A percentile compares a stretch with the other conserved stretches of the same genome.
phyloP scores from a whole-genome alignment of 1,140 invertebrate species.

The Fopius arisanus region DNA sequence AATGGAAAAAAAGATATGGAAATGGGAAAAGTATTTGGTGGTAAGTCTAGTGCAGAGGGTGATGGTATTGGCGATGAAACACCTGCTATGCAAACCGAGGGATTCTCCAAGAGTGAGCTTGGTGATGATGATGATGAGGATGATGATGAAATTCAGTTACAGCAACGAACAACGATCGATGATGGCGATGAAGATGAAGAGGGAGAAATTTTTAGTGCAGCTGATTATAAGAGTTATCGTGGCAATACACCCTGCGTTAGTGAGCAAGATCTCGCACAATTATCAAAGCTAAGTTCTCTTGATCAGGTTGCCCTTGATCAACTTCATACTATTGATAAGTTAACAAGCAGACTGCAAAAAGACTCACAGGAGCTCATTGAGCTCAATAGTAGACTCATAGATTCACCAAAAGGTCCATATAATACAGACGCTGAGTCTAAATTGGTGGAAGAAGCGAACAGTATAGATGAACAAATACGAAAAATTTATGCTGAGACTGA shows the following conservation, averaged over 20 bases:
- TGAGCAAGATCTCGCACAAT: slow-evolving; percentile 79
- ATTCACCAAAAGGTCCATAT: slow-evolving; percentile 66
- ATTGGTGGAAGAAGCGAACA: slow-evolving; percentile 71
- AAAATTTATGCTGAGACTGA: slow-evolving; percentile 73
- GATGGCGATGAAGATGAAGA: slow-evolving; percentile 62
- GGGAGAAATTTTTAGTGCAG: slow-evolving; percentile 77
- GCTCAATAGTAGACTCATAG: slow-evolving; percentile 74
- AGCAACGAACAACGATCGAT: slow-evolving; percentile 45
- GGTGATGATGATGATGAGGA: slow-evolving; percentile 50
- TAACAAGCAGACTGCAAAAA: slow-evolving; percentile 78
- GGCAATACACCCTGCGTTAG: slow-evolving; percentile 77
- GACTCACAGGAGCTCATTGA: slow-evolving; percentile 81
- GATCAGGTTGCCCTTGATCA: slow-evolving; percentile 80
- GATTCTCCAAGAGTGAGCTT: slow-evolving; percentile 53
- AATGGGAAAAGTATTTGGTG: slow-evolving; percentile 58
- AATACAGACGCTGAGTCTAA: slow-evolving; percentile 68
- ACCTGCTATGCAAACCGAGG: background rate
- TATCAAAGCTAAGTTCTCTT: slow-evolving; percentile 76
- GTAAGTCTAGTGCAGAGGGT: slow-evolving; percentile 57
- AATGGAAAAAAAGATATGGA: slow-evolving; percentile 55
- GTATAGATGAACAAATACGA: slow-evolving; percentile 75
- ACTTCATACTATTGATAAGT: slow-evolving; percentile 78
- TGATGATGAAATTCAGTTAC: slow-evolving; percentile 57
- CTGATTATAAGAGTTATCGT: slow-evolving; percentile 82
- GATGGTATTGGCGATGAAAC: slow-evolving; percentile 34